Base-by-base conservation (phyloP, 2,113 vertebrate species). In the Mus spicilegus region DNA sequence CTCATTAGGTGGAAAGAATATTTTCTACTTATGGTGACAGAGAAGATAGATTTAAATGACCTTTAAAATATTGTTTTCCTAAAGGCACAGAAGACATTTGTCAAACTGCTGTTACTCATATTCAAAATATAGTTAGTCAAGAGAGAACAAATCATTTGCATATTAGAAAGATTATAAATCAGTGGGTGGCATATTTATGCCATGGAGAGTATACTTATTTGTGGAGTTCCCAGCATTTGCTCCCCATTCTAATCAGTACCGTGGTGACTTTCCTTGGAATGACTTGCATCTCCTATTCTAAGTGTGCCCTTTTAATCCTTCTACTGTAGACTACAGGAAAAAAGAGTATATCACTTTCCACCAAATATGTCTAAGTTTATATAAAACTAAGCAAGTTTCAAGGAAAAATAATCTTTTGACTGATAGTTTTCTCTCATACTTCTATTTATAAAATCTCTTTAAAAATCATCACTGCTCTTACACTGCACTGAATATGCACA, bases 121-220 rank as follows among this genome's bases (percentile, higher is more conserved):
- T 13, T 92, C 63, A 94, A 89, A 93, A 58, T 90, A 69, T 12
- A 87, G 75, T 92, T 95, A 94, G 26, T 56, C 76, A 87, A 86
- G 54, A 78, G 67, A 92, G 19, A 95, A 81, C 49, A 93, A 94
- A 96, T 85, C 63, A 65, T 92, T 95, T 96, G 49, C 65, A 81
- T 88, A 76, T 88, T 85, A 85, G 72, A 92, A 96, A 92, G 76
- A 90, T 72, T 90, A 94, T 90, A 92, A 94, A 90, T 95, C 76
- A 92, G 54, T 73, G 75, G 42, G 46, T 72, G 69, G 54, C 69
- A 92, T 54, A 73, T 82, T 95, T 58, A 26, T 72, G 58, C 76
- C n/a, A 36, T 10, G 2, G 4, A 19, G 19, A n/a, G 73, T 69
- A 22, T 92, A 90, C 80, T 92, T 92, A 46, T 96, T 36, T 88